Percentiles rank a stretch among this genome's conserved stretches.
Conservation (phyloP, 1,140 invertebrate genomes). For the Muscidifurax raptorellus region DNA sequence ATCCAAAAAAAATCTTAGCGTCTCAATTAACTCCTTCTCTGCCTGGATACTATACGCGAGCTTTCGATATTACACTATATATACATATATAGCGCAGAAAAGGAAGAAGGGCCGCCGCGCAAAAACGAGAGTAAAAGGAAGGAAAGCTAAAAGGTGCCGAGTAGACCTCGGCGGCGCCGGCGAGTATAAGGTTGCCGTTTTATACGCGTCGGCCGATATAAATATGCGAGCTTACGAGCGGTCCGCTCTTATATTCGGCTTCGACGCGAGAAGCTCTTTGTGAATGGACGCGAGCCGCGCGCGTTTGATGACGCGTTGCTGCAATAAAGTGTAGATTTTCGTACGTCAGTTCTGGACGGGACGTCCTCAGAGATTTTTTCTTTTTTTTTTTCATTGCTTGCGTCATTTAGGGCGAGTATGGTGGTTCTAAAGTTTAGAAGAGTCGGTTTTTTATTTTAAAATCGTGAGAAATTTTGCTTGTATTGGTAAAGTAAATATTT, state of each 20-base stretch:
- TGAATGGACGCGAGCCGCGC: constrained; percentile 11
- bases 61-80: constrained; percentile 38
- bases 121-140: constrained; percentile 19
- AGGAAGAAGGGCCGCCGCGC: neutral
- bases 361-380: neutral
- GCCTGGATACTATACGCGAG: neutral
- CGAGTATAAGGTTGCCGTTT: constrained; percentile 67
- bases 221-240: constrained; percentile 67
- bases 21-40: constrained; percentile 40
- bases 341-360: neutral
- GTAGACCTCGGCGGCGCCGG: constrained; percentile 3
- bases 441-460: neutral
- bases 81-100: constrained; percentile 8
- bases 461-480: neutral
- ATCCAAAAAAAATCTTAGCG: neutral
- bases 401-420: neutral
- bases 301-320: neutral
- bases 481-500: too few relatives aligned
- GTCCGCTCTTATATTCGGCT: constrained; percentile 10
- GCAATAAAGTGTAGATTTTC: constrained; percentile 39
- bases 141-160: constrained; percentile 22
- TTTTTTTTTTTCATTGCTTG: neutral
- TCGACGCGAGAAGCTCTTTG: constrained; percentile 23
- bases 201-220: constrained; percentile 64
- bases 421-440: neutral